Conservation (phyloP, 1,140 invertebrate genomes). For the Nasonia giraulti region DNA sequence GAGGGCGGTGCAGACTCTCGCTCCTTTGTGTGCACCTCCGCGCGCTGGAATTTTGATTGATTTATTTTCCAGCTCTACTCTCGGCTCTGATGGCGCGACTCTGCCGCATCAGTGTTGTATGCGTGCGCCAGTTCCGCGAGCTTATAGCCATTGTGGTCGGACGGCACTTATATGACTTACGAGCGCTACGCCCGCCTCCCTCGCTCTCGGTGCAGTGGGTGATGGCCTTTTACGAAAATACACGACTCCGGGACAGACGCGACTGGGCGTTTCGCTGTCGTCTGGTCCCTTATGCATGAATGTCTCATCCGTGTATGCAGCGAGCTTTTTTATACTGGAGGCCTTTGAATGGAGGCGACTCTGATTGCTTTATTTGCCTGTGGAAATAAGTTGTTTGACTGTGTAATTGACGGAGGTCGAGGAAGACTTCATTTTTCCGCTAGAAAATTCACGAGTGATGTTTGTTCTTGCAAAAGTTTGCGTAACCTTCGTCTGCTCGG, state of each 20-base stretch:
- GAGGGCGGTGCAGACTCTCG: background rate
- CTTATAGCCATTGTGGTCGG: background rate
- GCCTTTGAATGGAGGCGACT: background rate
- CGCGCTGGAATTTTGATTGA: conserved; percentile 33
- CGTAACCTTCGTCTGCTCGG: too few relatives aligned
- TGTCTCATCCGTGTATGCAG: background rate
- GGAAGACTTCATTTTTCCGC: background rate
- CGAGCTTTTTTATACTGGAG: background rate
- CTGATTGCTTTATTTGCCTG: background rate
- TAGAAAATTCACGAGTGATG: background rate
- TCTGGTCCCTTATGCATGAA: background rate
- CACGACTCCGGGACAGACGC: background rate
- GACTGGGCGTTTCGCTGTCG: background rate
- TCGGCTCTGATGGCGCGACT: conserved; percentile 8
- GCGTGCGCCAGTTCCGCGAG: background rate
- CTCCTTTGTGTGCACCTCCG: conserved; percentile 2
- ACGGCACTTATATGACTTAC: conserved; percentile 20
- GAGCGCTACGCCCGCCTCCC: background rate
- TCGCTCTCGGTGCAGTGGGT: background rate
- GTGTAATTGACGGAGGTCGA: background rate
- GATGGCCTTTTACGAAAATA: conserved; percentile 1
- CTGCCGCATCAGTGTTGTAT: background rate
- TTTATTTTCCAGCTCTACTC: conserved; percentile 27
- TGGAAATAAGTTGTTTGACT: background rate
- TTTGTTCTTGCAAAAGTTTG: too few relatives aligned